These are phyloP conservation scores for Capromys pilorides DNA, from an alignment of 2,797 vertebrate species.

Conservation along the genomic window DNA sequence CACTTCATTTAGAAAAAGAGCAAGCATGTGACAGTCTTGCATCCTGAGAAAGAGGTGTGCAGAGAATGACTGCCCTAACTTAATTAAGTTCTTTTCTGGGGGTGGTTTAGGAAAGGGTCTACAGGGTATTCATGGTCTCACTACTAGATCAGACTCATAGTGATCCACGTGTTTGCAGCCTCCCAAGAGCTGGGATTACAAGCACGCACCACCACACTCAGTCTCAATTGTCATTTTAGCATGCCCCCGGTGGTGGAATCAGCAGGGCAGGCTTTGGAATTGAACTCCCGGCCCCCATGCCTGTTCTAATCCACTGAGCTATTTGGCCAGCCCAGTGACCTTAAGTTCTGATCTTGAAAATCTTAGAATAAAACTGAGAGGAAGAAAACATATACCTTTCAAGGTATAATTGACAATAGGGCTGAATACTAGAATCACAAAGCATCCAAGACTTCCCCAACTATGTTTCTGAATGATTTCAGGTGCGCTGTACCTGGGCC, in stretches of 20 bases:
- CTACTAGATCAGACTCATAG: too few species aligned
- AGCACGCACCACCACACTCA: too few species aligned
- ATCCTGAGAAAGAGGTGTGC: not conserved
- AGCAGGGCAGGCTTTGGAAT: too few species aligned
- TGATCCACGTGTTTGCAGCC: too few species aligned
- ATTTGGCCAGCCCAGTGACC: not conserved
- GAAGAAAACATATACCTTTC: not conserved
- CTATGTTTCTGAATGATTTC: not conserved
- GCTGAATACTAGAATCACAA: not conserved
- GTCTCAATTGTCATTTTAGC: too few species aligned
- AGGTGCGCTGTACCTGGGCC: not conserved
- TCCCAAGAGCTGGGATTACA: too few species aligned
- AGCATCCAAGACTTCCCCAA: not conserved
- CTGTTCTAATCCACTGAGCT: too few species aligned
- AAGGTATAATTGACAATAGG: not conserved
- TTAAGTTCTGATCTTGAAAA: not conserved
- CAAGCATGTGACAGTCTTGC: not conserved
- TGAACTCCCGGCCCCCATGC: too few species aligned
- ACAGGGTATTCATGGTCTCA: too few species aligned
- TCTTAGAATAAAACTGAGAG: not conserved
- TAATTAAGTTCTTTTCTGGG: not conserved
- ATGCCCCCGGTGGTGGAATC: too few species aligned
- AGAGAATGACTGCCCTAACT: not conserved
- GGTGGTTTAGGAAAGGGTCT: too few species aligned
- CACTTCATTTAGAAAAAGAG: conserved; percentile 16